These are phyloP conservation scores for Nowickia ferox DNA, from an alignment of 2,888 invertebrate genomes.

Conservation along the genomic window DNA sequence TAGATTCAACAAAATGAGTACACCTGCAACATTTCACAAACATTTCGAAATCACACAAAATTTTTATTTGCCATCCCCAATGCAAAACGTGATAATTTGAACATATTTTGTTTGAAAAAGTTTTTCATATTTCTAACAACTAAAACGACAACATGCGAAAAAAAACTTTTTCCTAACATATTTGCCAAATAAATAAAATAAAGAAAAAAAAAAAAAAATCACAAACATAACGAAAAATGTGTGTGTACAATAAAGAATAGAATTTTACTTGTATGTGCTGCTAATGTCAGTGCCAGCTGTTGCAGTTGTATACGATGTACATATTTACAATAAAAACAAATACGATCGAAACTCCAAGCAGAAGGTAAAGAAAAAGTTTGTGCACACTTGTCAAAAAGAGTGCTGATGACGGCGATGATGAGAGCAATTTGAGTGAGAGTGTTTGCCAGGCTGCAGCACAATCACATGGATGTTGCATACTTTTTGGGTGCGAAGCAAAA, in stretches of 20 bases:
- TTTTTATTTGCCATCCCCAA: constrained; percentile 48
- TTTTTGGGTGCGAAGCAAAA: constrained; percentile 59
- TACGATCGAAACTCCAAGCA: not conserved
- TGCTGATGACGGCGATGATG: constrained; percentile 67
- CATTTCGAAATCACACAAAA: constrained; percentile 35
- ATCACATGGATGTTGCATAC: constrained; percentile 35
- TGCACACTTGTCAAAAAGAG: constrained; percentile 64
- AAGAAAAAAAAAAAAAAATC: constrained; percentile 1
- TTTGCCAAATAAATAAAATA: constrained; percentile 50
- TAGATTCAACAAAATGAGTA: constrained; percentile 3
- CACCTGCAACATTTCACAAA: constrained; percentile 46
- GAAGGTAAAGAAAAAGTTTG: constrained; percentile 56
- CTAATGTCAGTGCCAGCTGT: constrained; percentile 68
- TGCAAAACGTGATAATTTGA: constrained; percentile 70
- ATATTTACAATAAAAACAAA: constrained; percentile 12
- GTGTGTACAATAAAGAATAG: not conserved
- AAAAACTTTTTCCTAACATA: constrained; percentile 67
- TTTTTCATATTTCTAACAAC: constrained; percentile 48
- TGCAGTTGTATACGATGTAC: constrained; percentile 53
- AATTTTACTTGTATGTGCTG: constrained; percentile 32
- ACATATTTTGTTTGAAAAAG: constrained; percentile 50
- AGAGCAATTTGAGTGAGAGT: constrained; percentile 33
- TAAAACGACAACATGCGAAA: constrained; percentile 44
- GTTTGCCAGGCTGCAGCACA: not conserved
- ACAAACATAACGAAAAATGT: constrained; percentile 19